Conservation (phyloP, 2,888 invertebrate species). For the Drosophila paramelanica region DNA sequence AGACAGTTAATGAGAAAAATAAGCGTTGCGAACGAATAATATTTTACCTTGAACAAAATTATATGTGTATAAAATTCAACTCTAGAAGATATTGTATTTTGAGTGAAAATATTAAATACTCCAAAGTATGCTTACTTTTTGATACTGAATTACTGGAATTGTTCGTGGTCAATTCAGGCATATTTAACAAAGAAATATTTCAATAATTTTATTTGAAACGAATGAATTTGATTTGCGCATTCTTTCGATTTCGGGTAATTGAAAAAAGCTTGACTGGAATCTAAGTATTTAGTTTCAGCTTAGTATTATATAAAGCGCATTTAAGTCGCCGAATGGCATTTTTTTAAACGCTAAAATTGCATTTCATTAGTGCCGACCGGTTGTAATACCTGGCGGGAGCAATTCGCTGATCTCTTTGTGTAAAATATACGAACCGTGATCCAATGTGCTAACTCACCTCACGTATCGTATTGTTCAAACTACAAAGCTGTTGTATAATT, state of each 20-base stretch:
- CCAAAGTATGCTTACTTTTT: too few species aligned
- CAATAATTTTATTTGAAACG: background rate
- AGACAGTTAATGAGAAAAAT: too few species aligned
- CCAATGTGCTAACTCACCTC: conserved; percentile 1
- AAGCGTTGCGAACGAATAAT: too few species aligned
- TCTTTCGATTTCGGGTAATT: background rate
- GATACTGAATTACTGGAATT: background rate
- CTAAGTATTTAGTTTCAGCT: background rate
- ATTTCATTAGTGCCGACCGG: conserved; percentile 32
- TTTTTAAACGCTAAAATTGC: conserved; percentile 15
- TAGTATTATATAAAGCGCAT: conserved; percentile 2
- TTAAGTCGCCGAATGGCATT: conserved; percentile 14
- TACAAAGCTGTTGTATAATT: conserved; percentile 24
- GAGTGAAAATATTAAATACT: too few species aligned
- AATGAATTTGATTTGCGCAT: background rate
- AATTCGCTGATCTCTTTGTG: conserved; percentile 3
- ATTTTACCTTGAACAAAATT: too few species aligned
- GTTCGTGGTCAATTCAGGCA: too few species aligned
- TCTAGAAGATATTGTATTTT: too few species aligned
- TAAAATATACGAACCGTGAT: conserved; percentile 5
- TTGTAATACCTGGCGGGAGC: background rate
- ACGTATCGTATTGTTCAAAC: conserved; percentile 1
- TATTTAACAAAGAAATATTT: too few species aligned
- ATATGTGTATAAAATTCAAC: too few species aligned
- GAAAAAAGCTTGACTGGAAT: background rate